Base-by-base conservation (phyloP, 1,140 invertebrate species). In the Euschistus heros region DNA sequence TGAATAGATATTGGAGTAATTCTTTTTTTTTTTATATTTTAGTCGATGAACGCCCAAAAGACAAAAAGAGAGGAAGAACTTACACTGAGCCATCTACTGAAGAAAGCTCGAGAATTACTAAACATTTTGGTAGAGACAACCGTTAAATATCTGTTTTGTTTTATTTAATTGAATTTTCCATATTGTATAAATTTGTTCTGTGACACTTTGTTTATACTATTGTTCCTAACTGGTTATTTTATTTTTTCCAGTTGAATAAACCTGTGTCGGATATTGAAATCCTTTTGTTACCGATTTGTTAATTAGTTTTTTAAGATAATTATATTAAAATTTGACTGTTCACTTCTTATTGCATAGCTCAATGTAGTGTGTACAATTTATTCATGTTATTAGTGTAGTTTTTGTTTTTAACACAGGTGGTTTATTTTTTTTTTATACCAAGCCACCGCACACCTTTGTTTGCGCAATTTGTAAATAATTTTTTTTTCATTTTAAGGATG, bases 391-490 rank as follows among this genome's bases (percentile, higher is more conserved):
- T 61, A 42, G 59, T 2, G 17, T 61, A 61, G 42, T 42, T 37
- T 61, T 42, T 61, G 59, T 61, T 42, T 33, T 37, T 44, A 33
- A 44, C 37, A 20, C 17, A n/a, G 26, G 59, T 33, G n/a, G 42
- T 24, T 42, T 62, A 46, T 44, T n/a, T 14, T 24, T 62, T 33
- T 33, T 62, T 62, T 26, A 42, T 54, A 54, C 14, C 37, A 52
- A 30, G 50, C 50, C 63, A 64, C 63, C 63, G 63, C 63, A 64
- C 63, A 64, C 63, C 63, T 64, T 64, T 20, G 30, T 64, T 64
- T 64, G 63, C 63, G 46, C 63, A 64, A 64, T 64, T 64, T 64
- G 63, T 64, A 64, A 54, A 64, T 64, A 64, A 50, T 63, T 63
- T 18, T 52, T 57, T 22, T 57, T 57, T 24, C 18, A 24, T 26